These are phyloP conservation scores for Agrilus planipennis DNA, from an alignment of 1,140 invertebrate genomes.

Conservation along the genomic window DNA sequence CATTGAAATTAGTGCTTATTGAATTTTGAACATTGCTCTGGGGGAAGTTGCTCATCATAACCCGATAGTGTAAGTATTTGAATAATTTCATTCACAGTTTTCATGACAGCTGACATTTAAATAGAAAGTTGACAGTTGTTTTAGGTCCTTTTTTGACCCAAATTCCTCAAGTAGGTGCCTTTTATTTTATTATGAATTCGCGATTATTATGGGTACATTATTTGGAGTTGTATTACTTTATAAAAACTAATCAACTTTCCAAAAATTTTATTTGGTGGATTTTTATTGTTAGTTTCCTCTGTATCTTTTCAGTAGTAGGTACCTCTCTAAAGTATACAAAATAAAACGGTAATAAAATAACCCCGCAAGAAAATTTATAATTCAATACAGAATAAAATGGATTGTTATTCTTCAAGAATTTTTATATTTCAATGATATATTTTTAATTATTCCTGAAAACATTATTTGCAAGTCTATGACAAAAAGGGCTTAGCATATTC, in stretches of 20 bases:
- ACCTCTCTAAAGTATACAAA: too few relatives aligned
- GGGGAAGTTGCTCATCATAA: conserved; percentile 20
- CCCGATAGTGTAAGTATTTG: conserved; percentile 24
- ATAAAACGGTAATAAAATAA: too few relatives aligned
- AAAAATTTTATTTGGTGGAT: not conserved
- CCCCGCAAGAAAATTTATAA: too few relatives aligned
- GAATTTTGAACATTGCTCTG: conserved; percentile 14
- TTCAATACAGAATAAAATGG: too few relatives aligned
- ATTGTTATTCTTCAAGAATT: too few relatives aligned
- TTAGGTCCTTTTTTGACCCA: conserved; percentile 24
- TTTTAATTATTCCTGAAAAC: too few relatives aligned
- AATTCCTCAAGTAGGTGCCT: conserved; percentile 18
- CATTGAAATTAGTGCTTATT: conserved; percentile 1
- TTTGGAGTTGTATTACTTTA: not conserved
- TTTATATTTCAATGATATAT: too few relatives aligned
- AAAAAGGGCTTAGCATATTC: too few relatives aligned
- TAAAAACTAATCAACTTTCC: not conserved
- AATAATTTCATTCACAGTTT: conserved; percentile 2
- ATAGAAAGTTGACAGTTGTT: conserved; percentile 21
- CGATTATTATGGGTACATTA: not conserved
- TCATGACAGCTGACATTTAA: conserved; percentile 19
- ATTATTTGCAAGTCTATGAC: too few relatives aligned
- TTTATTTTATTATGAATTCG: not conserved
- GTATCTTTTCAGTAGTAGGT: too few relatives aligned
- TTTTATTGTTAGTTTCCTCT: too few relatives aligned